Evolutionary conservation across 2,888 invertebrate genomes (phyloP).

Genomic region (Lissocephala sabroskyi): DNA sequence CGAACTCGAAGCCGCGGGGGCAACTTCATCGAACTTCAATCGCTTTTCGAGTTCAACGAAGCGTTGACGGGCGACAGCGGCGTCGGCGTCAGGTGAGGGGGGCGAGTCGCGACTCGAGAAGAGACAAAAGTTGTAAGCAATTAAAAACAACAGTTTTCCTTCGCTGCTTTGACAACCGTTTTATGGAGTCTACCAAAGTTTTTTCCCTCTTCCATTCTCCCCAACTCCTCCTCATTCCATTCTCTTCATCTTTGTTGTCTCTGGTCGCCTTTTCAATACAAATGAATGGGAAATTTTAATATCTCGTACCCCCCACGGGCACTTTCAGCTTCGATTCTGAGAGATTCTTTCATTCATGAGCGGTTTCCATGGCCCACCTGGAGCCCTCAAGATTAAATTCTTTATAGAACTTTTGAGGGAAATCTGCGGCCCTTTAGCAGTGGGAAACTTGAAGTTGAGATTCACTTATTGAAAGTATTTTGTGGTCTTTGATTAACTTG

Average conservation of each 20-base stretch:
- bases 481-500: too few species aligned
- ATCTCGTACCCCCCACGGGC: too few species aligned
- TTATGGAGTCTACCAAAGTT: too few species aligned
- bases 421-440: too few species aligned
- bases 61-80: conserved; percentile 25
- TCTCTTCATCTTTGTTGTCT: conserved; percentile 1
- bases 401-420: too few species aligned
- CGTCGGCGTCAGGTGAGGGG: too few species aligned
- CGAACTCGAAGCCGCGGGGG: background rate
- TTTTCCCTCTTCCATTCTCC: conserved; percentile 7
- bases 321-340: too few species aligned
- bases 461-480: too few species aligned
- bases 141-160: conserved; percentile 15
- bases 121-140: conserved; percentile 17
- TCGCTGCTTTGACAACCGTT: background rate
- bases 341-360: too few species aligned
- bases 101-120: conserved; percentile 2
- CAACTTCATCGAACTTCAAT: conserved; percentile 29
- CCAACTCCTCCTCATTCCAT: conserved; percentile 9
- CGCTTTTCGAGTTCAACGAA: conserved; percentile 26
- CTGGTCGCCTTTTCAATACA: background rate
- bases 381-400: too few species aligned
- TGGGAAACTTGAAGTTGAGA: too few species aligned
- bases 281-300: background rate
- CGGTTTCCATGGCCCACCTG: too few species aligned